phyloP scores from a whole-genome alignment of 2,888 invertebrate species.

The Notodonta dromedarius region DNA sequence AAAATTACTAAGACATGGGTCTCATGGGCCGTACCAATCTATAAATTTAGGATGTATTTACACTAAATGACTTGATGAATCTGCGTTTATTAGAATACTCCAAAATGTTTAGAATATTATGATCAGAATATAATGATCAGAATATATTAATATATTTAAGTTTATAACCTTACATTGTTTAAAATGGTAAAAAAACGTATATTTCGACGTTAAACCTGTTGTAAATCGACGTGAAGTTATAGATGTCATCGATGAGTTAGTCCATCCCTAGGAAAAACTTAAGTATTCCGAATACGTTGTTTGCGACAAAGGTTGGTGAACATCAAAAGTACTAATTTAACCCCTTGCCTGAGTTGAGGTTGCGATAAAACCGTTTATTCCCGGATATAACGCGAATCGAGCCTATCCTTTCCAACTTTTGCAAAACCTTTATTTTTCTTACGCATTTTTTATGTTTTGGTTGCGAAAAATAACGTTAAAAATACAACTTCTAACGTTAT shows the following conservation, averaged over 20 bases:
- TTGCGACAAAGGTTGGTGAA: slow-evolving; percentile 37
- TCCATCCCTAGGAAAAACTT: slow-evolving; percentile 22
- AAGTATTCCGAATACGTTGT: slow-evolving; percentile 37
- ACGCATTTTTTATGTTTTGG: neutral
- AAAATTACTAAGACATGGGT: neutral
- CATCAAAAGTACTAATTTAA: slow-evolving; percentile 42
- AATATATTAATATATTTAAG: too few species aligned
- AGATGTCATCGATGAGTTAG: neutral
- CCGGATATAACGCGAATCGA: slow-evolving; percentile 24
- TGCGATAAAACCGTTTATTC: slow-evolving; percentile 39
- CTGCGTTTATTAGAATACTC: neutral
- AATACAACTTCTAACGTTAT: too few species aligned
- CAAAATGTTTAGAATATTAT: neutral
- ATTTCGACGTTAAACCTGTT: neutral
- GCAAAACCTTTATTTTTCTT: slow-evolving; percentile 12
- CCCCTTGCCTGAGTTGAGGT: slow-evolving; percentile 23
- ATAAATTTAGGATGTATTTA: too few species aligned
- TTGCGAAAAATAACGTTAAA: too few species aligned
- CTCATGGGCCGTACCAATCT: too few species aligned
- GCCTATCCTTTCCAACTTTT: slow-evolving; percentile 24
- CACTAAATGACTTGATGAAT: neutral
- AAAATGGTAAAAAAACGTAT: neutral
- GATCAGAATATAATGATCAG: too few species aligned
- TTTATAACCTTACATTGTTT: too few species aligned
- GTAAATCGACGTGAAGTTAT: neutral